phyloP scores from a whole-genome alignment of 2,797 vertebrate genomes.

The Melanogrammus aeglefinus region DNA sequence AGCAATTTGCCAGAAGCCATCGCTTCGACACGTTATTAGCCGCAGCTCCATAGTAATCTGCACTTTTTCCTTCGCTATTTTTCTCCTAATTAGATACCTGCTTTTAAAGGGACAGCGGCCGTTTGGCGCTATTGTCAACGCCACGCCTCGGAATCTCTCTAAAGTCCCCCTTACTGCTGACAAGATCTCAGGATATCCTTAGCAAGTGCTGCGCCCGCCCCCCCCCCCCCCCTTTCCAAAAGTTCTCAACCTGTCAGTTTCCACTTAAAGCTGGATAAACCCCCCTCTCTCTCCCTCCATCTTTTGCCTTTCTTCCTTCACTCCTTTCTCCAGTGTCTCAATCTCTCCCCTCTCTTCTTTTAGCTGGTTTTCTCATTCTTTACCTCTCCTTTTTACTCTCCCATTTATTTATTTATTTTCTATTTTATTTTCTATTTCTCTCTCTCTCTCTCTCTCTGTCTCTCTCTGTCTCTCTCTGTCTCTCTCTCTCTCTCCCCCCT shows the following conservation, averaged over 20 bases:
- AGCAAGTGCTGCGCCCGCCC: slow-evolving; percentile 48
- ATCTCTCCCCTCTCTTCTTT: slow-evolving; percentile 47
- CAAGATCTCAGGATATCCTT: slow-evolving; percentile 72
- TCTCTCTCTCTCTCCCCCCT: slow-evolving; percentile 17
- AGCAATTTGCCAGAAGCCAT: slow-evolving; percentile 97
- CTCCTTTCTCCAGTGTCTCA: slow-evolving; percentile 30
- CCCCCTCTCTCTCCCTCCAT: slow-evolving; percentile 41
- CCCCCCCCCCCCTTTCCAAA: slow-evolving; percentile 51
- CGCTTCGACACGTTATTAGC: slow-evolving; percentile 91
- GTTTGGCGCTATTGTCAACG: slow-evolving; percentile 57
- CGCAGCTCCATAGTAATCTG: slow-evolving; percentile 80
- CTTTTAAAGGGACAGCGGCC: slow-evolving; percentile 72
- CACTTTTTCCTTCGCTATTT: slow-evolving; percentile 43
- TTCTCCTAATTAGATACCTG: slow-evolving; percentile 69
- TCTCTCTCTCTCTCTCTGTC: slow-evolving; percentile 39
- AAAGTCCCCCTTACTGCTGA: slow-evolving; percentile 72
- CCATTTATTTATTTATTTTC: slow-evolving; percentile 9
- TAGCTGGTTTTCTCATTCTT: slow-evolving; percentile 59
- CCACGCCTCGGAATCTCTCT: slow-evolving; percentile 64
- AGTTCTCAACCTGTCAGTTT: slow-evolving; percentile 75
- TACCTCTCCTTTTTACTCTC: slow-evolving; percentile 27
- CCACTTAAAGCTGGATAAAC: slow-evolving; percentile 72
- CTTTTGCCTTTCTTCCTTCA: slow-evolving; percentile 49
- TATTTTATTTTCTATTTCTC: slow-evolving; percentile 47
- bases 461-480: slow-evolving; percentile 42